Conservation (phyloP, 2,888 invertebrate species). For the Bellardia pandia region DNA sequence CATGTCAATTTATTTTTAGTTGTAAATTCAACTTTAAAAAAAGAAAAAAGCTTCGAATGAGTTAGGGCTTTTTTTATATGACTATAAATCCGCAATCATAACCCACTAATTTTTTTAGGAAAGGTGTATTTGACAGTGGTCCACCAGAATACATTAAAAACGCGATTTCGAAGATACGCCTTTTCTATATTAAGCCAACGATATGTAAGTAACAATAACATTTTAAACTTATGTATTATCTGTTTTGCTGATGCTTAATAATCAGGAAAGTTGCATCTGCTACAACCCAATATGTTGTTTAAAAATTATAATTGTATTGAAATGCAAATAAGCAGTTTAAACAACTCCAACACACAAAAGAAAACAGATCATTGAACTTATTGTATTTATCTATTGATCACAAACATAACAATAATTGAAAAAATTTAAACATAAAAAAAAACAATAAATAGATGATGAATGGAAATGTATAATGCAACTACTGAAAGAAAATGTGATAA, state of each 20-base stretch:
- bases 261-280: not conserved
- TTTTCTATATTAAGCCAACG: too few relatives aligned
- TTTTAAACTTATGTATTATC: too few relatives aligned
- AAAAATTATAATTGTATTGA: conserved; percentile 23
- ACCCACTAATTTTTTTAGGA: too few relatives aligned
- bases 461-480: not conserved
- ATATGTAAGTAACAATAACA: too few relatives aligned
- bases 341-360: not conserved
- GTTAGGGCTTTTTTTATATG: too few relatives aligned
- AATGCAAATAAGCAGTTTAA: conserved; percentile 32
- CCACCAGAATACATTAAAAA: too few relatives aligned
- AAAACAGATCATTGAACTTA: conserved; percentile 52
- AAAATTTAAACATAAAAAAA: conserved; percentile 20
- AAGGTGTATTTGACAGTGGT: too few relatives aligned
- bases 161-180: too few relatives aligned
- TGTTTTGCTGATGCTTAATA: not conserved
- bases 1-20: too few relatives aligned
- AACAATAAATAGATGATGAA: not conserved
- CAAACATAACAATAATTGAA: conserved; percentile 13
- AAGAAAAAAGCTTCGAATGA: too few relatives aligned
- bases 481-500: not conserved
- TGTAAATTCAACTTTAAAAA: too few relatives aligned
- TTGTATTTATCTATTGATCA: not conserved
- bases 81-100: too few relatives aligned
- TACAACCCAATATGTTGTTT: not conserved